These are phyloP conservation scores for Botia almorhae DNA, from an alignment of 2,797 vertebrate genomes.

Conservation along the genomic window DNA sequence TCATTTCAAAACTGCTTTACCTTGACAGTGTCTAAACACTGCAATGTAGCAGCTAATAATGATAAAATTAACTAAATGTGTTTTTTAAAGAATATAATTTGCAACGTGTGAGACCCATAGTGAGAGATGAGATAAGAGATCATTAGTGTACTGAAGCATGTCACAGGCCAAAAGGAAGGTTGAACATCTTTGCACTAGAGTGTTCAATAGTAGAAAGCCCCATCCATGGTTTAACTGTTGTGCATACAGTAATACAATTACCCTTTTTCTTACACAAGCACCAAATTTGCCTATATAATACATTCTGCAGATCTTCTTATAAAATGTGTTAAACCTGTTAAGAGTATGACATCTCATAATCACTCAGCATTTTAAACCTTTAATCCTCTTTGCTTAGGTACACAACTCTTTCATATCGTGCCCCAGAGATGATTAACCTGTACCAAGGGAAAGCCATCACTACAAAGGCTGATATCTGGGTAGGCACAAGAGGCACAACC, in stretches of 20 bases:
- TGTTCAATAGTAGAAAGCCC: too few relatives aligned
- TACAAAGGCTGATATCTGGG: conserved; percentile 99
- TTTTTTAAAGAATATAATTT: too few relatives aligned
- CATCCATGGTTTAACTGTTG: too few relatives aligned
- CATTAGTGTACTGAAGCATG: not conserved
- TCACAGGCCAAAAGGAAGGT: not conserved
- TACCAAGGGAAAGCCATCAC: conserved; percentile 96
- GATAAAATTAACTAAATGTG: too few relatives aligned
- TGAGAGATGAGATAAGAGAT: too few relatives aligned
- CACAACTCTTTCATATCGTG: conserved; percentile 96
- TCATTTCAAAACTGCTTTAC: too few relatives aligned
- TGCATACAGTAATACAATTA: too few relatives aligned
- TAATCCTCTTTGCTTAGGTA: conserved; percentile 78
- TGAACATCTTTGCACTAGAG: too few relatives aligned
- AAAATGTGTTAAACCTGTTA: not conserved
- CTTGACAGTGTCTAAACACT: too few relatives aligned
- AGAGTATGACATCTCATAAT: not conserved
- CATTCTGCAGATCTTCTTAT: not conserved
- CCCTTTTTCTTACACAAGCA: too few relatives aligned
- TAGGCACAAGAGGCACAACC: conserved; percentile 69
- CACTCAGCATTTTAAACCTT: not conserved
- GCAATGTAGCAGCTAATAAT: too few relatives aligned
- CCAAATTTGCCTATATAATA: not conserved
- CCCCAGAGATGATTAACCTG: conserved; percentile 98
- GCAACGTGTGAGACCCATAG: too few relatives aligned